Evolutionary conservation across 2,888 invertebrate genomes (phyloP).

Genomic region (Urechis unicinctus): DNA sequence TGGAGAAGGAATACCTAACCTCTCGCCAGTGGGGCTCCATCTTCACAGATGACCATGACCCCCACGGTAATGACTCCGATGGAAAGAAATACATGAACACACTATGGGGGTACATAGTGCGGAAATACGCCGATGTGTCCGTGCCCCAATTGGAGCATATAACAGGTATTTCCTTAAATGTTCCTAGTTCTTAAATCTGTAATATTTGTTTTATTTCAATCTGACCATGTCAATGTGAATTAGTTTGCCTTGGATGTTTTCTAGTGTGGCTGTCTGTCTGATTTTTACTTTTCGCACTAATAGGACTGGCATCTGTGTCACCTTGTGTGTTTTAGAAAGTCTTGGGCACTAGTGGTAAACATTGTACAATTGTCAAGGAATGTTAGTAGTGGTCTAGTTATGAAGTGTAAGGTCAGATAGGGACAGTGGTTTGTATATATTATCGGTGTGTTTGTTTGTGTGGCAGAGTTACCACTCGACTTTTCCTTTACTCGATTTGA

Average conservation of each 20-base stretch:
- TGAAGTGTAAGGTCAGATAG: too few species aligned
- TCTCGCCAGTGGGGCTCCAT: constrained; percentile 67
- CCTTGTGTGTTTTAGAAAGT: too few species aligned
- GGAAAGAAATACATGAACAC: constrained; percentile 47
- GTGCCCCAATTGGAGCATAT: constrained; percentile 59
- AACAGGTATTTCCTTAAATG: constrained; percentile 26
- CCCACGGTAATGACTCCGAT: constrained; percentile 14
- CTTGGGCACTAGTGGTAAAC: too few species aligned
- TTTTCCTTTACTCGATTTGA: background rate
- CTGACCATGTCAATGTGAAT: too few species aligned
- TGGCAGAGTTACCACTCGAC: background rate
- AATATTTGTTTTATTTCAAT: background rate
- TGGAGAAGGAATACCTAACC: constrained; percentile 51
- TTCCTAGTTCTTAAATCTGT: background rate
- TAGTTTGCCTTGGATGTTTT: too few species aligned
- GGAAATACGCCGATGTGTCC: constrained; percentile 62
- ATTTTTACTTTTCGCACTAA: too few species aligned
- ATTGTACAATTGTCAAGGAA: too few species aligned
- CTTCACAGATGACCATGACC: constrained; percentile 49
- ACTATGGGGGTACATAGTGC: constrained; percentile 62
- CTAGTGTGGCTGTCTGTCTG: too few species aligned
- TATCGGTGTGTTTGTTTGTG: too few species aligned
- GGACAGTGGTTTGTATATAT: too few species aligned
- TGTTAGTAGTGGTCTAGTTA: too few species aligned
- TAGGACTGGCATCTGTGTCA: too few species aligned